Evolutionary conservation across 2,797 vertebrate genomes (phyloP), one percentile per base, ranked within the genome.

Genomic region (Helarctos malayanus): DNA sequence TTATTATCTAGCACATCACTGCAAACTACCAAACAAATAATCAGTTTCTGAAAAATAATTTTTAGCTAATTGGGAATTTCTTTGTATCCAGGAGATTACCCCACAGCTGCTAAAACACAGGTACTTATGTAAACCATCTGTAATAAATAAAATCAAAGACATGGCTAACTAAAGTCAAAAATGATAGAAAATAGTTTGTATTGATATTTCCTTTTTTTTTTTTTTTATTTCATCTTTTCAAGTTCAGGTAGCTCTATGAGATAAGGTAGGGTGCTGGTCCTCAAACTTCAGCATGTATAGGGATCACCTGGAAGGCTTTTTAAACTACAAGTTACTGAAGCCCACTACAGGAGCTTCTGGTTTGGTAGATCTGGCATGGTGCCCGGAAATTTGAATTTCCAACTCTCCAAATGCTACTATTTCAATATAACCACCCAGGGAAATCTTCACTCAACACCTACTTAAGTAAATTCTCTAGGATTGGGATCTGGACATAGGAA

Each of bases 11-110:
- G 25, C 7, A 79, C 8, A 80, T 81, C 16, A 78, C 2, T 45
- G 16, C 11, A 75, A 49, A 89, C 38, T 82, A 63, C 29, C 29
- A 91, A 89, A n/a, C 21, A 82, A 88, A 82, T 6, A 73, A 73
- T 13, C 32, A 29, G 2, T 69, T 68, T 32, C 56, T 61, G 18
- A 79, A 61, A 93, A 91, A 71, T 56, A 71, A 71, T 61, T 75
- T 91, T 83, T 68, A 68, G 47, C 15, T 90, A 71, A 65, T 45
- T 49, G 47, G 49, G 25, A 73, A 84, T 75, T 79, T 79, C 3
- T 41, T 94, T 93, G 94, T 89, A 76, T 25, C 65, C 25, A 47
- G 52, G 65, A 75, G 29, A 69, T 68, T 83, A 13, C 7, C 12
- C 19, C 23, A 59, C 1, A 63, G 52, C 7, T 91, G 16, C 38